A percentile compares a stretch with the other conserved stretches of the same genome.
Conservation (phyloP, 2,113 vertebrate species). For the Helogale parvula region DNA sequence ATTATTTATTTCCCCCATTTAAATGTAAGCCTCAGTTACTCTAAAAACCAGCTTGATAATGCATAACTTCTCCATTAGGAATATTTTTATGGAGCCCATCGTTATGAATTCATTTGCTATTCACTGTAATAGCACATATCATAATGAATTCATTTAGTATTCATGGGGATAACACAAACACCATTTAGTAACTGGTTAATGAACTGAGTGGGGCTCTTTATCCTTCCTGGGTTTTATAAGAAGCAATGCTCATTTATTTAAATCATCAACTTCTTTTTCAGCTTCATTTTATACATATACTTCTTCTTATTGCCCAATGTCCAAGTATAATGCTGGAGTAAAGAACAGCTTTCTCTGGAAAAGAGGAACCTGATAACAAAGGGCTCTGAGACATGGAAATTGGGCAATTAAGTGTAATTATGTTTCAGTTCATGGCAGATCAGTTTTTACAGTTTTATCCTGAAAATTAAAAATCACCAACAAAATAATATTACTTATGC, state of each 20-base stretch:
- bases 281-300: not conserved
- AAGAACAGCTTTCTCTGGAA: not conserved
- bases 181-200: conserved; percentile 79
- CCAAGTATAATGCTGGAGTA: not conserved
- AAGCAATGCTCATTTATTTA: conserved; percentile 69
- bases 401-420: not conserved
- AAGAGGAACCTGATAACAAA: not conserved
- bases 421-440: not conserved
- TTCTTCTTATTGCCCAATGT: conserved; percentile 2
- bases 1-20: conserved; percentile 60
- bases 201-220: conserved; percentile 67
- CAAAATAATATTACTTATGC: not conserved
- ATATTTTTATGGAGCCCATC: conserved; percentile 69
- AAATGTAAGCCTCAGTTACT: conserved; percentile 24
- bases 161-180: conserved; percentile 75
- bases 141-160: conserved; percentile 77
- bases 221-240: conserved; percentile 67
- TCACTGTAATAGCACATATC: conserved; percentile 71
- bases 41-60: conserved; percentile 55
- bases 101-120: conserved; percentile 75
- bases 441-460: not conserved
- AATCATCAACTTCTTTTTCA: conserved; percentile 62
- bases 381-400: not conserved
- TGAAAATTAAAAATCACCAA: not conserved
- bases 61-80: conserved; percentile 74